A percentile compares a stretch with the other conserved stretches of the same genome.
phyloP scores from a whole-genome alignment of 2,113 vertebrate species.

The Archilochus colubris region DNA sequence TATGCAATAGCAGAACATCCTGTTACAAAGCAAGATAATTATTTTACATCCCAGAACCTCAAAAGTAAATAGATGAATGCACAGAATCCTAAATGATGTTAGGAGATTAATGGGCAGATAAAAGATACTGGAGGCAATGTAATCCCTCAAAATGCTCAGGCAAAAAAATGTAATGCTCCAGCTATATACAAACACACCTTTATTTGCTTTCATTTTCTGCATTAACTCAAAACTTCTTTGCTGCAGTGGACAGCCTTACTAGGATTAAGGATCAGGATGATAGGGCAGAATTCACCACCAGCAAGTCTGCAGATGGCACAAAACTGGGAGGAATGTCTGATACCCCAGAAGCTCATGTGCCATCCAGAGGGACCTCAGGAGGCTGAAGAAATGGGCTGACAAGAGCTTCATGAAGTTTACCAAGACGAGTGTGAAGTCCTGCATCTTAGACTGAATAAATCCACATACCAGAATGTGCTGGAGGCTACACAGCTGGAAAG shows the following conservation, averaged over 20 bases:
- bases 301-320: background rate
- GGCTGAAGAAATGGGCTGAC: background rate
- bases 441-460: background rate
- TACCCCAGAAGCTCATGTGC: background rate
- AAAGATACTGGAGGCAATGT: background rate
- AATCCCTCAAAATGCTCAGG: background rate
- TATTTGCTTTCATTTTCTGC: conserved; percentile 21
- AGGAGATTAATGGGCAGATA: conserved; percentile 48
- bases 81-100: conserved; percentile 22
- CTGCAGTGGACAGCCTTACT: background rate
- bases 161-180: background rate
- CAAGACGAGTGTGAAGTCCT: background rate
- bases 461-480: background rate
- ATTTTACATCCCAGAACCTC: conserved; percentile 58
- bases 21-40: conserved; percentile 62
- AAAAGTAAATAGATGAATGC: conserved; percentile 52
- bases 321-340: background rate
- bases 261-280: background rate
- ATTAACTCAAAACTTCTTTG: background rate
- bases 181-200: background rate
- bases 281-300: background rate
- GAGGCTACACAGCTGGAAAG: background rate
- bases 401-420: background rate
- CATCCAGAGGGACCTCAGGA: background rate
- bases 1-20: conserved; percentile 38